phyloP scores from a whole-genome alignment of 2,113 vertebrate genomes.

The Caranx ignobilis region DNA sequence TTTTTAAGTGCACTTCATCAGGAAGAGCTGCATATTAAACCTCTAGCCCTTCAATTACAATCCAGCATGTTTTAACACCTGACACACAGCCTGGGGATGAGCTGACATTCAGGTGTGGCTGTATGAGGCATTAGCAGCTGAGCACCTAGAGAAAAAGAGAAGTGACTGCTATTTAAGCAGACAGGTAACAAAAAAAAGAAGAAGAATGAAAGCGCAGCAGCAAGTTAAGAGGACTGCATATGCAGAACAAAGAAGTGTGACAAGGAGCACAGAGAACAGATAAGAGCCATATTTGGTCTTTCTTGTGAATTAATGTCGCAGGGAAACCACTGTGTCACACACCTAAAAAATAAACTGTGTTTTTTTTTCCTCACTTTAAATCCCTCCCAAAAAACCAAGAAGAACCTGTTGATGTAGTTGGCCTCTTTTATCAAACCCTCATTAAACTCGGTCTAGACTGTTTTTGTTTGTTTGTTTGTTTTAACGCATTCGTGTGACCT shows the following conservation, averaged over 20 bases:
- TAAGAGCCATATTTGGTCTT: background rate
- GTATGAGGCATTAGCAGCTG: background rate
- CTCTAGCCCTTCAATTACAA: background rate
- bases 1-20: background rate
- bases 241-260: constrained; percentile 14
- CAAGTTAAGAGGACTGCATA: background rate
- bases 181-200: background rate
- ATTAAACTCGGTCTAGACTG: background rate
- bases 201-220: background rate
- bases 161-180: background rate
- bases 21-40: background rate
- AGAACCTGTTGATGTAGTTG: background rate
- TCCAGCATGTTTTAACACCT: background rate
- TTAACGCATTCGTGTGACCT: no score
- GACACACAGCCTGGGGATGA: background rate
- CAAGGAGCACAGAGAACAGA: background rate
- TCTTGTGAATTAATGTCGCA: constrained; percentile 6
- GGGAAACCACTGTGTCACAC: background rate
- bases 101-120: background rate
- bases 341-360: background rate
- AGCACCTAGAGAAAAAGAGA: background rate
- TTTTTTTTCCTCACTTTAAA: background rate
- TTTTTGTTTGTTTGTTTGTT: no score
- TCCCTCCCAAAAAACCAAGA: background rate
- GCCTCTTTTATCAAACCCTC: background rate